Evolutionary conservation across 2,113 vertebrate genomes (phyloP).

Genomic region (Hydrolagus affinis): DNA sequence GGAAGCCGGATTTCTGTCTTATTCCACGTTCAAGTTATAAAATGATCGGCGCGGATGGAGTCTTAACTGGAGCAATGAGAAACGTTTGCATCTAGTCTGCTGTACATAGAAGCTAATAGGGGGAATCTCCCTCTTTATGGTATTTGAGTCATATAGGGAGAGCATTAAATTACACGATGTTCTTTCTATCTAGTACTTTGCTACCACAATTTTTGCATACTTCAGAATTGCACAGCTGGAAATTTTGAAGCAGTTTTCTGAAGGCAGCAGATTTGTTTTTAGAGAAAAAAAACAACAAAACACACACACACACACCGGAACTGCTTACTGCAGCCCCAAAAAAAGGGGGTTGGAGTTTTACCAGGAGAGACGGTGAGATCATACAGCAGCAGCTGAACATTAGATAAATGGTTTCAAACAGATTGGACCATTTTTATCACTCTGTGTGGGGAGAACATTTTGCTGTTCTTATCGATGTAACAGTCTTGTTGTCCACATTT

Average conservation of each 20-base stretch:
- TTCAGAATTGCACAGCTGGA: constrained; percentile 15
- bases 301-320: too few relatives aligned
- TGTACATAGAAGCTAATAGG: neutral
- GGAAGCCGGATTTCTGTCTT: too few relatives aligned
- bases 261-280: constrained; percentile 39
- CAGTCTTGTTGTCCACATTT: constrained; percentile 39
- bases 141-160: constrained; percentile 24
- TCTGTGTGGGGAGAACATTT: neutral
- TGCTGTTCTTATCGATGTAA: neutral
- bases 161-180: constrained; percentile 9
- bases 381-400: constrained; percentile 63
- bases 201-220: constrained; percentile 21
- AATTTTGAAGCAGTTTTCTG: constrained; percentile 19
- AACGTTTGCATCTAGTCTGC: neutral
- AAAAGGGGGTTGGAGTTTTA: constrained; percentile 72
- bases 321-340: constrained; percentile 38
- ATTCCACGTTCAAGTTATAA: neutral
- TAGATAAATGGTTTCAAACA: constrained; percentile 51
- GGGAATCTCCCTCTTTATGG: neutral
- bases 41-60: neutral
- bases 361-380: constrained; percentile 71
- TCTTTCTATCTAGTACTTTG: constrained; percentile 3
- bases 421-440: constrained; percentile 42
- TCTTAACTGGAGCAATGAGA: neutral
- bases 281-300: constrained; percentile 54